Percentiles rank a stretch among this genome's conserved stretches.
These are phyloP conservation scores for Cacatua alba DNA, from an alignment of 2,113 vertebrate species.

Conservation along the genomic window DNA sequence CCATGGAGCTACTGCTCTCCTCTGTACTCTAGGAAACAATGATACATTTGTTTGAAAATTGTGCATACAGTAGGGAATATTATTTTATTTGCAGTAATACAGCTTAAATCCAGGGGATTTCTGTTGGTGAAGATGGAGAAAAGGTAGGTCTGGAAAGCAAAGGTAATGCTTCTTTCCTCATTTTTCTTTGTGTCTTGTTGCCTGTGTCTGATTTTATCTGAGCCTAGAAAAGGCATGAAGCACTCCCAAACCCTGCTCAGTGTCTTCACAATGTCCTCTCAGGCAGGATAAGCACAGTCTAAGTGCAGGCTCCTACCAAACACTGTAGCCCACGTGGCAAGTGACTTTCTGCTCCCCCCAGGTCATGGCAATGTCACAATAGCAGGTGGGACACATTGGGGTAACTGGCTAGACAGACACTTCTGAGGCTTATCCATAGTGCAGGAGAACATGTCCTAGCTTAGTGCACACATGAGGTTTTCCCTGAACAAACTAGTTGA, in stretches of 20 bases:
- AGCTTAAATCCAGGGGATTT: not conserved
- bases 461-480: not conserved
- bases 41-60: not conserved
- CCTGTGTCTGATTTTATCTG: not conserved
- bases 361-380: not conserved
- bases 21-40: not conserved
- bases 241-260: not conserved
- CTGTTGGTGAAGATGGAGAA: not conserved
- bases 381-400: not conserved
- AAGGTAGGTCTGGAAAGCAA: not conserved
- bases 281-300: not conserved
- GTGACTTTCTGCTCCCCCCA: not conserved
- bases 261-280: not conserved
- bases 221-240: not conserved
- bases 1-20: not conserved
- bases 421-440: not conserved
- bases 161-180: not conserved
- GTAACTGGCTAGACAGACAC: not conserved
- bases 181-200: not conserved
- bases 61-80: not conserved
- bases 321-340: not conserved
- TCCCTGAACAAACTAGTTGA: not conserved
- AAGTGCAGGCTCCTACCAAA: not conserved
- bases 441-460: not conserved
- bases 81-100: not conserved